Base-by-base conservation (phyloP, 92 coral and sea anemone genomes). In the Desmophyllum pertusum region DNA sequence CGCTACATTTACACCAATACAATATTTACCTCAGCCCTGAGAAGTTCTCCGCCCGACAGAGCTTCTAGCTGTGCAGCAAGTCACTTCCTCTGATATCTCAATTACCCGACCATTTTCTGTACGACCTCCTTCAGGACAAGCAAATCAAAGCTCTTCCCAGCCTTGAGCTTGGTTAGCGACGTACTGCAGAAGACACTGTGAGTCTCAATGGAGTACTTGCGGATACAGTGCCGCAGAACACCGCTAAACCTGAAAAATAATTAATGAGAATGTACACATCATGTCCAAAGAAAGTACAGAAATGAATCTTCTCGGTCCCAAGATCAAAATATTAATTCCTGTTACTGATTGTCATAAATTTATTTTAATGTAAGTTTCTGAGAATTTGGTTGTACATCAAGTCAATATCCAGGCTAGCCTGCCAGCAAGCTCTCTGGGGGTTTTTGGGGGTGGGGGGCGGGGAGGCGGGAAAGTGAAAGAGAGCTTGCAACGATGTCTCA, bases 91-190 rank as follows among this genome's bases (percentile, higher is more conserved):
- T 73, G 98, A 96, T 39, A 96, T 96, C 86, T 96, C 98, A 77
- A 96, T 90, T 31, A n/a, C n/a, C 98, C 98, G 8, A 98, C 94
- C 98, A 96, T 96, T 81, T 93, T 96, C 93, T 96, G 98, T 7
- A 96, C 98, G 51, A 96, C 98, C 51, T 96, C 98, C 73, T 93
- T 94, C 48, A 96, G 84, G 25, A 96, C 98, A 42, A 96, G 96
- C 38, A 96, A 84, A 81, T 96, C 98, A 88, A 94, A 96, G 59
- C 98, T 96, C 85, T 96, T 96, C 36, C 98, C 96, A 46, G 98
- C 97, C 69, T 96, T 94, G 68, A 96, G 92, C 82, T n/a, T 96
- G 98, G 70, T 96, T 96, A 21, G 98, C 95, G 10, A 96, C 98
- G 29, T 96, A 96, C 85, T 96, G 98, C 19, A 96, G 91, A 23